A percentile compares a stretch with the other conserved stretches of the same genome.
Conservation (phyloP, 1,140 invertebrate species). For the Drosophila ambigua region DNA sequence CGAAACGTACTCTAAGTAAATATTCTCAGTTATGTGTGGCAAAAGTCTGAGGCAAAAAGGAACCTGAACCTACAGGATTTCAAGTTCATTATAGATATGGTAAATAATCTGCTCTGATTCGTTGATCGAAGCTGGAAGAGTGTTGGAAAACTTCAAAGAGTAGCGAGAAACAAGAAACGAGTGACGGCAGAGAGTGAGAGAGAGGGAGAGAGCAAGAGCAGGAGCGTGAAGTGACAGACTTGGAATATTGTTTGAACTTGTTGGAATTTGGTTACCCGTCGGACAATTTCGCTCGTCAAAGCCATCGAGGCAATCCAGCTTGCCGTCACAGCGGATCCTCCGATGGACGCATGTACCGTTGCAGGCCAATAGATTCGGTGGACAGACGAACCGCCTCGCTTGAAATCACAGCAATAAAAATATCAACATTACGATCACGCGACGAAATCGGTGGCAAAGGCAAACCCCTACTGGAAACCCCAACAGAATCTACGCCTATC, state of each 20-base stretch:
- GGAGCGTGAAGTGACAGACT: conserved; percentile 3
- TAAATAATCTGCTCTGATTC: no score
- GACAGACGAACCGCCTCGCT: conserved; percentile 35
- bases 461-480: neutral
- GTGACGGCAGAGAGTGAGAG: no score
- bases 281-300: conserved; percentile 88
- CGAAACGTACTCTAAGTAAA: neutral
- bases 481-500: conserved; percentile 3
- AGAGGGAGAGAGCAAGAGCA: neutral
- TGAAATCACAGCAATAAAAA: conserved; percentile 37
- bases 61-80: no score
- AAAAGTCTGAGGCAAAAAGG: neutral
- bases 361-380: conserved; percentile 36
- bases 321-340: conserved; percentile 86
- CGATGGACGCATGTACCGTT: conserved; percentile 60
- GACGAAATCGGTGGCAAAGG: neutral
- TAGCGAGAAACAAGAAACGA: no score
- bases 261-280: conserved; percentile 78
- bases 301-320: conserved; percentile 88
- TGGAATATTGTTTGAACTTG: neutral
- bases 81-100: no score
- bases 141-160: no score
- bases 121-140: no score
- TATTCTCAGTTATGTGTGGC: neutral
- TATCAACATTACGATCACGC: neutral